These are phyloP conservation scores for Caenorhabditis angaria DNA, from an alignment of 2,888 invertebrate genomes.

Conservation along the genomic window DNA sequence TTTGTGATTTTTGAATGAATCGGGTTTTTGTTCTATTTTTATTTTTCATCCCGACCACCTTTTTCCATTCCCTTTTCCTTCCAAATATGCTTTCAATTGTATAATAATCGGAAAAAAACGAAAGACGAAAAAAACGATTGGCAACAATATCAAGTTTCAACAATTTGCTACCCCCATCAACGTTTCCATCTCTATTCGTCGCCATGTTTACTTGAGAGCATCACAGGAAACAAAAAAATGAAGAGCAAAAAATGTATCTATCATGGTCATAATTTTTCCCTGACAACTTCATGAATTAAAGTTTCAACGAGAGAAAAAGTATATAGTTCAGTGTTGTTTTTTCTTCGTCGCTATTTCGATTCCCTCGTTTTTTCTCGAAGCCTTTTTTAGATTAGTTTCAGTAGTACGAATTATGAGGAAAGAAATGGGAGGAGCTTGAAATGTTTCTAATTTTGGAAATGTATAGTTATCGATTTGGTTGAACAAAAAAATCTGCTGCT, in stretches of 20 bases:
- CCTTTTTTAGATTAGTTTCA: not conserved
- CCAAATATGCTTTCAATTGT: not conserved
- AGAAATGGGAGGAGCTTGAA: not conserved
- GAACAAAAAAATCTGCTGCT: too few relatives aligned
- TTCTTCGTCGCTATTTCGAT: constrained; percentile 1
- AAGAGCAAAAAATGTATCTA: not conserved
- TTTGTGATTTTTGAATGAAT: too few relatives aligned
- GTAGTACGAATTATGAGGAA: constrained; percentile 2
- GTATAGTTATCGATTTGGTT: not conserved
- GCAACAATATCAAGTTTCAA: constrained; percentile 2
- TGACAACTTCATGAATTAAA: too few relatives aligned
- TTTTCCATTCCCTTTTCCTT: too few relatives aligned
- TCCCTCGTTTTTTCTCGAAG: not conserved
- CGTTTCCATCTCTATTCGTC: not conserved
- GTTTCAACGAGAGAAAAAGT: too few relatives aligned
- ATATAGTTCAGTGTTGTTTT: too few relatives aligned
- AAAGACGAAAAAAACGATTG: not conserved
- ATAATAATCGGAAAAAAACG: not conserved
- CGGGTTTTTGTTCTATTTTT: not conserved
- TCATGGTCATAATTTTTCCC: too few relatives aligned
- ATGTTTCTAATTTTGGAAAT: not conserved
- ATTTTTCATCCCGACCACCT: not conserved
- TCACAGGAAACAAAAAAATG: too few relatives aligned
- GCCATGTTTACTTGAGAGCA: not conserved
- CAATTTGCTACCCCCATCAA: not conserved